Evolutionary conservation across 2,888 invertebrate genomes (phyloP).

Genomic region (Strigamia crassipes): DNA sequence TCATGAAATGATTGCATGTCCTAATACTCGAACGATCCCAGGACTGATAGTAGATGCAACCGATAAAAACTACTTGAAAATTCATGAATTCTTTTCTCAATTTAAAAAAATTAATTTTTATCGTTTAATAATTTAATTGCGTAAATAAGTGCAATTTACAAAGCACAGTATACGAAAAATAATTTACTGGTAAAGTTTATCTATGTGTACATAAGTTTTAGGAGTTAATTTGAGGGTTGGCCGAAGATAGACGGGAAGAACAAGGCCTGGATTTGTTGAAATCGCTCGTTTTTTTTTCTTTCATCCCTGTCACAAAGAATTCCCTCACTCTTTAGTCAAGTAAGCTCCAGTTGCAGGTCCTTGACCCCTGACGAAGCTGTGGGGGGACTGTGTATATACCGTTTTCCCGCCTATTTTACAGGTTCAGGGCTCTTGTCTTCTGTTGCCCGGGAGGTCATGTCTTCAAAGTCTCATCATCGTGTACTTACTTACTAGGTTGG

Average conservation of each 20-base stretch:
- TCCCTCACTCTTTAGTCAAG: constrained; percentile 35
- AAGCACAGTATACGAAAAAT: not conserved
- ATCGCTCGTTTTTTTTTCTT: constrained; percentile 7
- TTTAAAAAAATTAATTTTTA: not conserved
- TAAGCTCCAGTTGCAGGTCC: constrained; percentile 35
- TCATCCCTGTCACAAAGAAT: constrained; percentile 25
- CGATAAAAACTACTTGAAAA: not conserved
- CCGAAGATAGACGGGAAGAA: constrained; percentile 28
- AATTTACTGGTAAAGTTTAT: not conserved
- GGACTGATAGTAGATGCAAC: constrained; percentile 11
- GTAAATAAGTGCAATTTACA: not conserved
- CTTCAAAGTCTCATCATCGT: constrained; percentile 11
- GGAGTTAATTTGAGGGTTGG: constrained; percentile 23
- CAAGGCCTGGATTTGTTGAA: constrained; percentile 23
- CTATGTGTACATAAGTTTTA: constrained; percentile 18
- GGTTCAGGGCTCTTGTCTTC: constrained; percentile 15
- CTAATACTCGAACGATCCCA: constrained; percentile 28
- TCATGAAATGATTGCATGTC: constrained; percentile 37
- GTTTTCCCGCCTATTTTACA: constrained; percentile 39
- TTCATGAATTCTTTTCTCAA: not conserved
- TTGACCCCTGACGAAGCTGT: constrained; percentile 34
- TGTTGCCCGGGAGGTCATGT: constrained; percentile 5
- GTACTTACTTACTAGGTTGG: not conserved
- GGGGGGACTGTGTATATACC: constrained; percentile 23
- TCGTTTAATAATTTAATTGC: not conserved